Evolutionary conservation across 2,113 vertebrate species (phyloP), one percentile per base, ranked within the genome.

Genomic region (Nothobranchius furzeri): DNA sequence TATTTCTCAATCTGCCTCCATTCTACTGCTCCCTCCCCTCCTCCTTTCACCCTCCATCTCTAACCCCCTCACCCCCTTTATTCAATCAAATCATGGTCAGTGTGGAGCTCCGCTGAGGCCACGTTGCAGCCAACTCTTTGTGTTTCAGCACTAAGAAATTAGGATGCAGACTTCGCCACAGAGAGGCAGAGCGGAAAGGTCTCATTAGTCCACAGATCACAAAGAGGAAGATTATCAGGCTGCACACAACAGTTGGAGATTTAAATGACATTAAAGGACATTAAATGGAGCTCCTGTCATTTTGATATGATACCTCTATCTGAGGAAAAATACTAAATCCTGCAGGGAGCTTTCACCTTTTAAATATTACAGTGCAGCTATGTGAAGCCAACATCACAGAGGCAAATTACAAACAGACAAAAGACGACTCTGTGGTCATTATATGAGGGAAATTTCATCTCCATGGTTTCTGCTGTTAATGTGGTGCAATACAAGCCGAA

Each of bases 131-230:
- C 95, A 94, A 94, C 93, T 92, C 93, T 95, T 91, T 96, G 94
- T 96, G 95, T 95, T 95, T 92, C 94, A 94, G 94, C 94, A 93
- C 95, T 94, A 95, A 84, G 95, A 95, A 95, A 96, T 95, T 93
- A 95, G 92, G 94, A 93, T 92, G 94, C 93, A 93, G 91, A 91
- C 91, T 90, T 91, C 92, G 67, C 37, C 78, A 10, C 55, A 47
- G 74, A 63, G 72, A 87, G 83, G 78, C 73, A 64, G 91, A 90
- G 92, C 90, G 89, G 93, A 95, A 95, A 94, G 93, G 76, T 82
- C 78, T 90, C 89, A 89, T 90, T 89, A 90, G 85, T 78, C 75
- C n/a, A 11, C 60, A 65, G 59, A 83, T 87, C 85, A 85, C 80
- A 84, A 81, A 85, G 79, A 85, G 49, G 76, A 63, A 85, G 85